Evolutionary conservation across 1,140 invertebrate genomes (phyloP).

Genomic region (Listronotus bonariensis): DNA sequence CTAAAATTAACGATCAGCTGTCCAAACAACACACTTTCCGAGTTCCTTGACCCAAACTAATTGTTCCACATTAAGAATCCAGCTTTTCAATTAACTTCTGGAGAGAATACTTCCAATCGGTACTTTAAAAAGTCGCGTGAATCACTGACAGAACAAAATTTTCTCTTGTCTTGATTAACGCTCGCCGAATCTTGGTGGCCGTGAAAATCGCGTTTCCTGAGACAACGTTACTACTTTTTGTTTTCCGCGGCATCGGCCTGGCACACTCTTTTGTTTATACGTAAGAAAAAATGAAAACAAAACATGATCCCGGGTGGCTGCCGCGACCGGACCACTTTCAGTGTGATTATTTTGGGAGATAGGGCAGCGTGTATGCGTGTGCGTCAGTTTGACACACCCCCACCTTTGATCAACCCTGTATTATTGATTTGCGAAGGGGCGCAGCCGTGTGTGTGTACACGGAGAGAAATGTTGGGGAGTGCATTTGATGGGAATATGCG

Average conservation of each 20-base stretch:
- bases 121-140: too few species aligned
- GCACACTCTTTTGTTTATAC: neutral
- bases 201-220: neutral
- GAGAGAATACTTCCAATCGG: too few species aligned
- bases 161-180: neutral
- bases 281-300: slow-evolving; percentile 3
- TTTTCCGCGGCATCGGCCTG: too few species aligned
- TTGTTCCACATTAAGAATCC: too few species aligned
- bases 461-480: too few species aligned
- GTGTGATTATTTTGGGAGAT: neutral
- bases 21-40: too few species aligned
- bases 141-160: too few species aligned
- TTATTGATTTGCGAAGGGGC: slow-evolving; percentile 28
- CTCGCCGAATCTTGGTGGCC: neutral
- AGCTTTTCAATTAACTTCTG: too few species aligned
- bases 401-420: slow-evolving; percentile 25
- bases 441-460: slow-evolving; percentile 13
- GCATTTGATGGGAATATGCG: too few species aligned
- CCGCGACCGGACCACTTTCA: slow-evolving; percentile 6
- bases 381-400: slow-evolving; percentile 24
- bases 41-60: too few species aligned
- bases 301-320: slow-evolving; percentile 2
- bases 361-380: slow-evolving; percentile 8
- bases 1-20: too few species aligned
- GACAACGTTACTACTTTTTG: too few species aligned